Percentiles rank a stretch among this genome's conserved stretches.
Conservation (phyloP, 2,113 vertebrate species). For the Psilopsiagon aurifrons region DNA sequence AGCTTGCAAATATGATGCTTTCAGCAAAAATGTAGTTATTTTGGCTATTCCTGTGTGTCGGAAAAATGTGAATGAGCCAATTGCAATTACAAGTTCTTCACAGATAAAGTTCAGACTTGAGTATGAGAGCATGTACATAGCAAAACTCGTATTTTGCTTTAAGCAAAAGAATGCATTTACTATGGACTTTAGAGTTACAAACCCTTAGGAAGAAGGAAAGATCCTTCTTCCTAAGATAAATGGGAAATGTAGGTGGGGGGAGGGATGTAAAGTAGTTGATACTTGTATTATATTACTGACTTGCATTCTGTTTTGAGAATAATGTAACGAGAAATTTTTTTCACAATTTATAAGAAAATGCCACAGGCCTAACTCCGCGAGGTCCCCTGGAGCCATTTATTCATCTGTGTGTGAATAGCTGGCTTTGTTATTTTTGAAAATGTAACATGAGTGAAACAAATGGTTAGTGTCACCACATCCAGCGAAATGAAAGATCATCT, state of each 20-base stretch:
- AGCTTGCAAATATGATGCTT: neutral
- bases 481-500: conserved; percentile 81
- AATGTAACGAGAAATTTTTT: conserved; percentile 71
- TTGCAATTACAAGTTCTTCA: neutral
- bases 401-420: neutral
- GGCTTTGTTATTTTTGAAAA: conserved; percentile 66
- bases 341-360: conserved; percentile 57
- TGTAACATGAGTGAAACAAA: conserved; percentile 62
- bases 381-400: conserved; percentile 52
- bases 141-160: conserved; percentile 7
- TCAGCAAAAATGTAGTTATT: neutral
- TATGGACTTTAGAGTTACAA: neutral
- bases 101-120: neutral
- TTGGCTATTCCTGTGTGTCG: neutral
- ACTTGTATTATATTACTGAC: conserved; percentile 1
- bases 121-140: neutral
- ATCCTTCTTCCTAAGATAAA: neutral
- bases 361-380: neutral
- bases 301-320: conserved; percentile 50
- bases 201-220: neutral
- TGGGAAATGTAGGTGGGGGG: neutral
- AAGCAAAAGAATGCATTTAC: neutral
- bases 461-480: conserved; percentile 61
- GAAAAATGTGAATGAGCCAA: neutral
- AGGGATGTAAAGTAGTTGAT: neutral